phyloP scores from a whole-genome alignment of 1,140 invertebrate genomes.

The Drosophila repleta region DNA sequence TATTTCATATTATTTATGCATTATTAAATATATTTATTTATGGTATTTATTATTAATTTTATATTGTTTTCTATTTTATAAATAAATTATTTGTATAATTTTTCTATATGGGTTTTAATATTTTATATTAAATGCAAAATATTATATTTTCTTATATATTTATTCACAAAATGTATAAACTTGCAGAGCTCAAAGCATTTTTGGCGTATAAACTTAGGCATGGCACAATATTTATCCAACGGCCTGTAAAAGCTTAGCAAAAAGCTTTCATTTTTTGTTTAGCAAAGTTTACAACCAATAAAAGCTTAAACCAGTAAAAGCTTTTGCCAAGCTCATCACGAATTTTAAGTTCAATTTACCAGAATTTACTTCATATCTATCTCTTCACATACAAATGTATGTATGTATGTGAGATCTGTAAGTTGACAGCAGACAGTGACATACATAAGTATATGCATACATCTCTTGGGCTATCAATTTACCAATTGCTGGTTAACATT shows the following conservation, averaged over 20 bases:
- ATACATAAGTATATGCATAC: slow-evolving; percentile 1
- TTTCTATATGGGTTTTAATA: too few species aligned
- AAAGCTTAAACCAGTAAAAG: slow-evolving; percentile 12
- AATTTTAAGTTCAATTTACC: neutral
- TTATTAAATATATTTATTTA: too few species aligned
- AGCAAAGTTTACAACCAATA: slow-evolving; percentile 13
- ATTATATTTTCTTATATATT: too few species aligned
- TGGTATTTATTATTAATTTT: too few species aligned
- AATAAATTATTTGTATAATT: too few species aligned
- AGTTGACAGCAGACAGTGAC: neutral
- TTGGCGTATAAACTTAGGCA: too few species aligned
- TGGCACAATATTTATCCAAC: neutral
- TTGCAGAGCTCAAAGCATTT: too few species aligned
- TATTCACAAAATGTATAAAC: too few species aligned
- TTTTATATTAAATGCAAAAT: too few species aligned
- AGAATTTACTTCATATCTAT: neutral
- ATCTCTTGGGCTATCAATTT: slow-evolving; percentile 15
- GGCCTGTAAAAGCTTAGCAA: slow-evolving; percentile 6
- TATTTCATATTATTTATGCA: too few species aligned
- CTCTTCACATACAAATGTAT: too few species aligned
- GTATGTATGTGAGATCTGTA: neutral
- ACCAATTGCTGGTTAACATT: slow-evolving; percentile 20
- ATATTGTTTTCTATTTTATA: too few species aligned
- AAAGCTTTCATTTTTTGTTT: neutral
- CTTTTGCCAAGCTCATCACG: slow-evolving; percentile 3